These are phyloP conservation scores for Xylota sylvarum DNA, from an alignment of 2,888 invertebrate species.

Conservation along the genomic window DNA sequence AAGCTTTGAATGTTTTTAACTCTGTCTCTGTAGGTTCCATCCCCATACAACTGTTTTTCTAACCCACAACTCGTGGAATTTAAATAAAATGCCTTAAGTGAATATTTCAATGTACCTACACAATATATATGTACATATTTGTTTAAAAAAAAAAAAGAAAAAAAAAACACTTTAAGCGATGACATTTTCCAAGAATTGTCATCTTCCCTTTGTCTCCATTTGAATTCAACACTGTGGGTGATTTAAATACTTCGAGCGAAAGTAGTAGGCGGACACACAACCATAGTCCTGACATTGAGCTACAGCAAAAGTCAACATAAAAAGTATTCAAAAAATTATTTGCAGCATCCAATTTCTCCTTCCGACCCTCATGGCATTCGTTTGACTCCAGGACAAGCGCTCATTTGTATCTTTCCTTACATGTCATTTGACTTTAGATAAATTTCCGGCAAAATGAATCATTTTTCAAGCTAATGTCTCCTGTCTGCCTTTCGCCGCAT, in stretches of 20 bases:
- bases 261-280: conserved; percentile 30
- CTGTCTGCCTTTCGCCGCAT: conserved; percentile 71
- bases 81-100: too few species aligned
- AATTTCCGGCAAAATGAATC: conserved; percentile 73
- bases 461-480: conserved; percentile 75
- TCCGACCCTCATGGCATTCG: conserved; percentile 56
- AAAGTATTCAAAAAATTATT: conserved; percentile 65
- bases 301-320: conserved; percentile 57
- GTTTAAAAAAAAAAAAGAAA: not conserved
- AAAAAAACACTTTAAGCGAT: not conserved
- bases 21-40: too few species aligned
- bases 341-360: conserved; percentile 66
- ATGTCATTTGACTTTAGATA: conserved; percentile 75
- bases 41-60: too few species aligned
- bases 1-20: too few species aligned
- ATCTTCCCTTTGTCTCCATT: not conserved
- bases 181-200: not conserved
- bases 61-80: too few species aligned
- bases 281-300: conserved; percentile 34
- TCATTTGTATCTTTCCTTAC: conserved; percentile 74
- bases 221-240: not conserved
- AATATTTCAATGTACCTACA: not conserved
- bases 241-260: conserved; percentile 9
- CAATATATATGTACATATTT: not conserved
- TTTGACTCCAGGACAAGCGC: conserved; percentile 68